These are phyloP conservation scores for Zalophus californianus DNA, from an alignment of 2,797 vertebrate species.

Conservation along the genomic window DNA sequence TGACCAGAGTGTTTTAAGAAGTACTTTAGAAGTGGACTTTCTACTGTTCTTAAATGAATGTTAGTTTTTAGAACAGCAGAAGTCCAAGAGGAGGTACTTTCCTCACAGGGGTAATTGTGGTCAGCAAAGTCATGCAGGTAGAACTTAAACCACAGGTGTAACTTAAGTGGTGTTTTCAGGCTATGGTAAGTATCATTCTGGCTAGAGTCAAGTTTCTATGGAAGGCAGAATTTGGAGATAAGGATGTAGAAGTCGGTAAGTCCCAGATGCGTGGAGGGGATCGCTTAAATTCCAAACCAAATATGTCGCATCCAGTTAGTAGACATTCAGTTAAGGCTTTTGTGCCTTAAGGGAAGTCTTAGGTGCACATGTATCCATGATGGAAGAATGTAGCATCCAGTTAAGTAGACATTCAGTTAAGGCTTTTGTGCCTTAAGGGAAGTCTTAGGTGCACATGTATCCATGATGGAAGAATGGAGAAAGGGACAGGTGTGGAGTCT, in stretches of 20 bases:
- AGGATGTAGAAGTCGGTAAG: not conserved
- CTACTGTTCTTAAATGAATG: not conserved
- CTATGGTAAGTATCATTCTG: not conserved
- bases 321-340: not conserved
- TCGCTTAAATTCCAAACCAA: not conserved
- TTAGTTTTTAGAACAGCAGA: not conserved
- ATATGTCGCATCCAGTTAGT: not conserved
- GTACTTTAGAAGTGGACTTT: not conserved
- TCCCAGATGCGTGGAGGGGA: not conserved
- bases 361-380: rapidly evolving
- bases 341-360: too few species aligned
- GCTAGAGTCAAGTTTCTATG: not conserved
- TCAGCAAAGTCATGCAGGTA: not conserved
- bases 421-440: not conserved
- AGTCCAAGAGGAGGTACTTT: not conserved
- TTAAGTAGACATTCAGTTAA: not conserved
- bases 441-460: rapidly evolving
- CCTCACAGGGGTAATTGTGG: not conserved
- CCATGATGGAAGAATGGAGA: not conserved
- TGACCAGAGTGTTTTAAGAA: not conserved
- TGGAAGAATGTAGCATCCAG: not conserved
- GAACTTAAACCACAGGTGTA: not conserved
- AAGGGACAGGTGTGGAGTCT: not conserved
- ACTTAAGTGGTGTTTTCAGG: not conserved
- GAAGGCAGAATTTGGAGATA: not conserved